Evolutionary conservation across 1,140 invertebrate species (phyloP).

Genomic region (Metopolophium dirhodum): DNA sequence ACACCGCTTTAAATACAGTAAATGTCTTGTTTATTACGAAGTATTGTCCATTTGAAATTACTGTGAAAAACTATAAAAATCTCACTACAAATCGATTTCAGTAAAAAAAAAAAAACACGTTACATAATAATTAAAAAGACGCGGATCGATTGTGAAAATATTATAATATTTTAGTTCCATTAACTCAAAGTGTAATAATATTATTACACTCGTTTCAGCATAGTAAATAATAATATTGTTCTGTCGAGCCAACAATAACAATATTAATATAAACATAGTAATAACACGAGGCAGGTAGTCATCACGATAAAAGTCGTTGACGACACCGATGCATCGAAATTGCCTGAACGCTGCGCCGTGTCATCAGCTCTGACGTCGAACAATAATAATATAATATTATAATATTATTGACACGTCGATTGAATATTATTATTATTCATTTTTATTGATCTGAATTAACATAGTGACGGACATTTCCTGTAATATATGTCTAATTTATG

Average conservation of each 20-base stretch:
- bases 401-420: neutral
- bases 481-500: too few relatives aligned
- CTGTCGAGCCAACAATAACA: neutral
- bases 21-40: neutral
- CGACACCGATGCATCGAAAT: neutral
- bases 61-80: neutral
- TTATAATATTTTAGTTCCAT: neutral
- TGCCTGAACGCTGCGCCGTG: neutral
- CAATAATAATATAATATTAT: neutral
- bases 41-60: neutral
- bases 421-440: neutral
- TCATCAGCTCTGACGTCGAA: neutral
- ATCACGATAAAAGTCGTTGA: neutral
- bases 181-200: neutral
- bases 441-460: neutral
- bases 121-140: neutral
- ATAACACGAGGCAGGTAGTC: neutral
- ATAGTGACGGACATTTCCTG: neutral
- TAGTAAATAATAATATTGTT: neutral
- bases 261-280: slow-evolving; percentile 8
- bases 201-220: neutral
- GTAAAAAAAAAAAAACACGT: neutral
- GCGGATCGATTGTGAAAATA: neutral
- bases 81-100: neutral
- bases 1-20: neutral